A percentile compares a stretch with the other conserved stretches of the same genome.
Conservation (phyloP, 2,888 invertebrate species). For the Rhyacophila evoluta region DNA sequence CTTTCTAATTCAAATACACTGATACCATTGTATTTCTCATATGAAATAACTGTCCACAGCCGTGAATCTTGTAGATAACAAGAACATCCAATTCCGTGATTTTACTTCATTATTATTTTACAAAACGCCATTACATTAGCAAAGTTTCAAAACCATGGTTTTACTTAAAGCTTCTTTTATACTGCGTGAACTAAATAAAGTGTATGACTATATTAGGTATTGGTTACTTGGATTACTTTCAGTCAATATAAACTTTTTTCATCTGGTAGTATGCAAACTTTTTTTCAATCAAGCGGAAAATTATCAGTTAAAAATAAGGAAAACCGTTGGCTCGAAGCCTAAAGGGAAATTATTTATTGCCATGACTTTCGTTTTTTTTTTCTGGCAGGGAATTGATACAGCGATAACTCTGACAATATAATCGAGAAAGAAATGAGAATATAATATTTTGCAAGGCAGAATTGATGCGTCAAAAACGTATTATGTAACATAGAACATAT, state of each 20-base stretch:
- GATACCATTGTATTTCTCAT: no score
- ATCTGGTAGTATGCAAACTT: constrained; percentile 37
- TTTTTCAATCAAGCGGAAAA: constrained; percentile 45
- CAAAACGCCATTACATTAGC: no score
- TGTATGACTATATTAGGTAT: background rate
- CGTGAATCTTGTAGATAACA: no score
- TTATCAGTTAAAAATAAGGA: constrained; percentile 33
- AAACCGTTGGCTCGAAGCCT: background rate
- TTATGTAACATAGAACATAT: no score
- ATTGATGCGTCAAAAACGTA: no score
- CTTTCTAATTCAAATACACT: no score
- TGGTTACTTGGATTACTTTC: background rate
- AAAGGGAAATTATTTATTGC: constrained; percentile 23
- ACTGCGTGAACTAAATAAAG: background rate
- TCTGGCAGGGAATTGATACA: background rate
- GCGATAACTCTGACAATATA: background rate
- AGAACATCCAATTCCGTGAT: no score
- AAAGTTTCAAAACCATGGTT: no score
- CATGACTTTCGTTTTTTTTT: background rate
- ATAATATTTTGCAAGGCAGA: background rate
- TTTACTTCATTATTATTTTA: no score
- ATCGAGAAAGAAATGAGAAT: background rate
- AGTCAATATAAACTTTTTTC: constrained; percentile 42
- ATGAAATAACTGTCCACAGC: no score
- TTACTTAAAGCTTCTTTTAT: no score